Evolutionary conservation across 2,888 invertebrate genomes (phyloP), one percentile per base, ranked within the genome.

Genomic region (Drosophila limbata): DNA sequence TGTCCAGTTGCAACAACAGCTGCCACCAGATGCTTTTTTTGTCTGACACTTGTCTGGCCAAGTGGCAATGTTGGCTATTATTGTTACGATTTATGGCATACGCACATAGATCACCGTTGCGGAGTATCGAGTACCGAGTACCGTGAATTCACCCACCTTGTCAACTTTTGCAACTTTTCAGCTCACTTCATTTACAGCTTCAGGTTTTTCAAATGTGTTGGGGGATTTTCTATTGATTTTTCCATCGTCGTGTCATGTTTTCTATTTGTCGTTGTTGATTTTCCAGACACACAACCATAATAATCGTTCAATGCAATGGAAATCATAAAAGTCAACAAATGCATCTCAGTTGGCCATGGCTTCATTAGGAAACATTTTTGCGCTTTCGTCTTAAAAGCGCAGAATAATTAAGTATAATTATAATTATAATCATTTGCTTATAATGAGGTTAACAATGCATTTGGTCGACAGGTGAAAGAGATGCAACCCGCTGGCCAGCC

Each of bases 21-120:
- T 51, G 37, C 56, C 51, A 45, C 68, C 66, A 40, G 44, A 52
- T 56, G 60, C 56, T 65, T 68, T 19, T 21, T 50, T 48, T 69
- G 74, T 85, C 79, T 79, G 80, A 56, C 53, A 62, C 73, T 66
- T 82, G 85, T 85, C 84, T 82, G 73, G 65, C 69, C 71, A 71
- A 76, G 85, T 87, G 79, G 76, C 77, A 78, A 71, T 50, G 55
- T 66, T 71, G 28, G 8, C 8, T 28, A 72, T 88, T 86, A 83
- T 88, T 86, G 89, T 84, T 88, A 84, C 88, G 75, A 80, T 84
- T 85, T 89, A 85, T 85, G 84, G 89, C 74, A 82, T 72, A 84
- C 88, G 89, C 80, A 89, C 89, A 74, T 77, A 75, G 73, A 87
- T 88, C 87, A 77, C 64, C 66, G 57, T 51, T 51, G 51, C 45